Evolutionary conservation across 2,888 invertebrate genomes (phyloP), one percentile per base, ranked within the genome.

Genomic region (Troglohyphantes excavatus): DNA sequence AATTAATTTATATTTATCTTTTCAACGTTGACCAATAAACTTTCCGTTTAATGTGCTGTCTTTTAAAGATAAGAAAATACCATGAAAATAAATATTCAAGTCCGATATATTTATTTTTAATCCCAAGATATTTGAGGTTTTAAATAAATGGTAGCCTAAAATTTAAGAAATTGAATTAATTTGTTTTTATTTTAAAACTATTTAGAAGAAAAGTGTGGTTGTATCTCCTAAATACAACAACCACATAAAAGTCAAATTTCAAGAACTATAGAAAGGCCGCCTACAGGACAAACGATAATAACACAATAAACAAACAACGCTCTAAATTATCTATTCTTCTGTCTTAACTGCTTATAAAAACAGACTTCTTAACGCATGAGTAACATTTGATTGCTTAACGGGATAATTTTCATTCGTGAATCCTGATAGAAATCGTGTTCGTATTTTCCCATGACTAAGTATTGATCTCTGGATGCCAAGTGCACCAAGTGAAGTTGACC

Each of bases 401-500:
- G 75, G 26, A 65, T 63, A 39, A 78, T 39, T 65, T 39, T 23
- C 33, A 63, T 63, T 65, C 21, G 17, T 63, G 65, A 26, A 78
- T 43, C 78, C 26, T 78, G 63, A 63, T 26, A 78, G 17, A 78
- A 78, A 43, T 43, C 43, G 17, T 39, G 39, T 63, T 78, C 39
- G 63, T 61, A 23, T 78, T 39, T 65, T 78, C 65, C 65, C 78
- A 65, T 63, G 78, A 78, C 78, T 23, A 78, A 78, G 39, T 72
- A 78, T 43, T 65, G 78, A 78, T 65, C 72, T 27, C 63, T 78
- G 9, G n/a, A 63, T 78, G 63, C 61, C 39, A 78, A 75, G 72
- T 46, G 59, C 75, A 29, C 27, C 59, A 59, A 23, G 39, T 26
- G 17, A 26, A 39, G 61, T 59, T 61, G 75, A 75, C 75, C 75